phyloP scores from a whole-genome alignment of 2,797 vertebrate species.

The Thamnophis elegans region DNA sequence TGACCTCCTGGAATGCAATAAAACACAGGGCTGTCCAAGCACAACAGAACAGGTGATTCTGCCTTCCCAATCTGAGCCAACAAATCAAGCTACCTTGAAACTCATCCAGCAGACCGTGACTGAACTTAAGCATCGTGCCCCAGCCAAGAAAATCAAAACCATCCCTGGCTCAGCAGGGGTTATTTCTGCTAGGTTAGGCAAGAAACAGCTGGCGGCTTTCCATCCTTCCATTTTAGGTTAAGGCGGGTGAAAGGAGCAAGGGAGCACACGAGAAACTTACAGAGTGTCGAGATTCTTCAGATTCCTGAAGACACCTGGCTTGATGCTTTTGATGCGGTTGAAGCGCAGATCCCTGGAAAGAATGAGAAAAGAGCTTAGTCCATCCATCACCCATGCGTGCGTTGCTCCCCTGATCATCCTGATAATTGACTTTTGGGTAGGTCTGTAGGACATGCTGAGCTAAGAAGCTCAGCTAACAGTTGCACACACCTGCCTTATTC shows the following conservation, averaged over 20 bases:
- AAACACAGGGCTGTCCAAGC: slow-evolving; percentile 1
- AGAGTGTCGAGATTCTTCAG: slow-evolving; percentile 68
- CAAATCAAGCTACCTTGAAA: not conserved
- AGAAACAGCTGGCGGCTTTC: no score
- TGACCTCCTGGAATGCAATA: not conserved
- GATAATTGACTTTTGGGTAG: not conserved
- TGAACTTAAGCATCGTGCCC: not conserved
- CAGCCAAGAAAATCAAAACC: not conserved
- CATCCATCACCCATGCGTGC: rapidly evolving
- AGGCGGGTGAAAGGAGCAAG: rapidly evolving
- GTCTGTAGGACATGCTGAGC: not conserved
- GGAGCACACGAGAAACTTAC: slow-evolving; percentile 49
- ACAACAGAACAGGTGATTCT: not conserved
- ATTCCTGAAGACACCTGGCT: slow-evolving; percentile 59
- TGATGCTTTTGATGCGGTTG: slow-evolving; percentile 69
- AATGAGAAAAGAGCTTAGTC: slow-evolving; percentile 3
- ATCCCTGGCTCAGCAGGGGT: not conserved
- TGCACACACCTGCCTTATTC: not conserved
- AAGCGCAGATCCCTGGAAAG: slow-evolving; percentile 70
- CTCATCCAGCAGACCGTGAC: not conserved
- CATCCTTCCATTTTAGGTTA: not conserved
- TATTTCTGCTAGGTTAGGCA: not conserved
- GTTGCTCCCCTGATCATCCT: not conserved
- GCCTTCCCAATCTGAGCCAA: not conserved
- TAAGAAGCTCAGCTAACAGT: not conserved